Conservation (phyloP, 1,140 invertebrate genomes). For the Drosophila takahashii region DNA sequence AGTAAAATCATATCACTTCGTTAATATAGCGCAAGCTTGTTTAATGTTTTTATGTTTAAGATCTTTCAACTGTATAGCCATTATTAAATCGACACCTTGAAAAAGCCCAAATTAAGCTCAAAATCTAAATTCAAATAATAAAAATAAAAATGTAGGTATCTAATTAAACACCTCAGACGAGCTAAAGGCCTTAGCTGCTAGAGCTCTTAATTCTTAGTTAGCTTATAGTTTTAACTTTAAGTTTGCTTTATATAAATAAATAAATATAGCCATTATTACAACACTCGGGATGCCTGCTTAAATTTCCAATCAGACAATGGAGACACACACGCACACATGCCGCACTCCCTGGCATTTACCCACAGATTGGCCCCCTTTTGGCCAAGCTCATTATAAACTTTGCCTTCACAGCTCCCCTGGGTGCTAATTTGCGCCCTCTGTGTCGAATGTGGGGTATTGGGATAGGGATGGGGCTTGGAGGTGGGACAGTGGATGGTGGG, state of each 20-base stretch:
- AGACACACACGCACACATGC: slow-evolving; percentile 26
- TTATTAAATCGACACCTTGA: too few relatives aligned
- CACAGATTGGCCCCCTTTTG: slow-evolving; percentile 29
- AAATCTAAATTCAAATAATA: too few relatives aligned
- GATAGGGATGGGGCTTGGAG: slow-evolving; percentile 5
- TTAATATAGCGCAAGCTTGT: neutral
- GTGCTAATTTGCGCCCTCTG: slow-evolving; percentile 66
- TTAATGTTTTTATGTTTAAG: too few relatives aligned
- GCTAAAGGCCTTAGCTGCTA: too few relatives aligned
- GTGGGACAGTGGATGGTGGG: neutral
- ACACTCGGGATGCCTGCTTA: slow-evolving; percentile 25
- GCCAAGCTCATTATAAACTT: slow-evolving; percentile 78
- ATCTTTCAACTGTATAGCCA: neutral
- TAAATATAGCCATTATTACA: slow-evolving; percentile 6
- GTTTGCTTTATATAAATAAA: too few relatives aligned
- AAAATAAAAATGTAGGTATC: too few relatives aligned
- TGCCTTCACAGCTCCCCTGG: slow-evolving; percentile 67
- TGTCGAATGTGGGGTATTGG: slow-evolving; percentile 4
- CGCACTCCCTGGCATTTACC: slow-evolving; percentile 14
- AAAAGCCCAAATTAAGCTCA: too few relatives aligned
- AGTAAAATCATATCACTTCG: too few relatives aligned
- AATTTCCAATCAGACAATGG: slow-evolving; percentile 54
- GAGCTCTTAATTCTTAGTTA: too few relatives aligned
- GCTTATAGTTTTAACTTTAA: too few relatives aligned
- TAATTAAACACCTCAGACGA: too few relatives aligned